phyloP scores from a whole-genome alignment of 2,797 vertebrate species.

The Cephalopachus bancanus region DNA sequence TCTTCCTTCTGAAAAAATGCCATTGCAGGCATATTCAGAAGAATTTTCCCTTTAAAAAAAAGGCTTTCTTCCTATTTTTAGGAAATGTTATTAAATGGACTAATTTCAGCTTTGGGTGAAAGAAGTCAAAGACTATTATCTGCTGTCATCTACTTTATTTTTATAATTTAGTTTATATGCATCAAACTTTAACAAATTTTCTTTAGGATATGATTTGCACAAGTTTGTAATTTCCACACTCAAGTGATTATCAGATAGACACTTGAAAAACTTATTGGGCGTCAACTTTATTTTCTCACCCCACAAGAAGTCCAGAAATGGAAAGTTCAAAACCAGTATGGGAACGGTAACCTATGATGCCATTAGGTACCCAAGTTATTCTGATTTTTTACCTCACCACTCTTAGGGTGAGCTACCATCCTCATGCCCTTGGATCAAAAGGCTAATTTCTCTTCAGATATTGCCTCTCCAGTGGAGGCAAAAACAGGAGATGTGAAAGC shows the following conservation, averaged over 20 bases:
- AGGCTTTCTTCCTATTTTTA: constrained; percentile 15
- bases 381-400: neutral
- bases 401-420: neutral
- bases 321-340: neutral
- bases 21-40: neutral
- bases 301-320: neutral
- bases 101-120: neutral
- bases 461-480: neutral
- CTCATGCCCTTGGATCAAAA: neutral
- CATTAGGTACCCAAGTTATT: neutral
- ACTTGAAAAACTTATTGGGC: neutral
- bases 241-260: neutral
- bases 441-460: neutral
- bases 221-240: neutral
- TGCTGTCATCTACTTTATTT: neutral
- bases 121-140: neutral
- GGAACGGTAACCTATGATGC: neutral
- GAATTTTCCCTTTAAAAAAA: neutral
- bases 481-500: neutral
- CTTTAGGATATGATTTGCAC: neutral
- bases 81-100: neutral
- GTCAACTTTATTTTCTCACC: neutral
- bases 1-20: constrained; percentile 11
- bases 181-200: neutral
- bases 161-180: neutral